Percentiles rank a stretch among this genome's conserved stretches.
Conservation (phyloP, 2,797 vertebrate species). For the Esox masquinongy region DNA sequence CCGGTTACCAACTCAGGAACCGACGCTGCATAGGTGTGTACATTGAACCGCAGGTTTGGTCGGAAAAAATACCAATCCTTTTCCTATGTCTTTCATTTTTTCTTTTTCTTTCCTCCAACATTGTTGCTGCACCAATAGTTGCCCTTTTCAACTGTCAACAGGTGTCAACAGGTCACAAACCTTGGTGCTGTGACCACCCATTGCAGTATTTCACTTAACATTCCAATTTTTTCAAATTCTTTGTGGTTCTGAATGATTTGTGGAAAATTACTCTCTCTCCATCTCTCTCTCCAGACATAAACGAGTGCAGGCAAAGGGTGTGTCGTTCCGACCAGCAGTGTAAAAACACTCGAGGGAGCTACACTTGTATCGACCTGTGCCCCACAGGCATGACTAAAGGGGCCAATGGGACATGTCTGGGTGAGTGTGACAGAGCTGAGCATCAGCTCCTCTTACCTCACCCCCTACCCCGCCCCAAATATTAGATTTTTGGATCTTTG, state of each 20-base stretch:
- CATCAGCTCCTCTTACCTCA: not conserved
- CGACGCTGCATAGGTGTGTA: slow-evolving; percentile 88
- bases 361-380: slow-evolving; percentile 94
- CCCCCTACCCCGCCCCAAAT: not conserved
- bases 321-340: slow-evolving; percentile 94
- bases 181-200: no score
- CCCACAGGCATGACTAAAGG: slow-evolving; percentile 90
- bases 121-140: no score
- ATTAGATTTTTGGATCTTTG: no score
- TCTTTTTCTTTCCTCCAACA: not conserved
- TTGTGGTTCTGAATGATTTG: not conserved
- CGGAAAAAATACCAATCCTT: no score
- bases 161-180: no score
- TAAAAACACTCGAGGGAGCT: slow-evolving; percentile 93
- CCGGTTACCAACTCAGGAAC: slow-evolving; percentile 90
- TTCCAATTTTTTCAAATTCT: no score
- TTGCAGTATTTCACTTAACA: no score
- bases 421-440: slow-evolving; percentile 72
- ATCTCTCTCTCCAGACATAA: slow-evolving; percentile 80
- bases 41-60: not conserved
- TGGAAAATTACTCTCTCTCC: not conserved
- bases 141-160: no score
- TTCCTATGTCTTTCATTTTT: not conserved
- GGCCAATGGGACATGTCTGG: slow-evolving; percentile 88
- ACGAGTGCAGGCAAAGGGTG: slow-evolving; percentile 92